These are phyloP conservation scores for Stegana nigrithorax DNA, from an alignment of 2,888 invertebrate genomes.

Conservation along the genomic window DNA sequence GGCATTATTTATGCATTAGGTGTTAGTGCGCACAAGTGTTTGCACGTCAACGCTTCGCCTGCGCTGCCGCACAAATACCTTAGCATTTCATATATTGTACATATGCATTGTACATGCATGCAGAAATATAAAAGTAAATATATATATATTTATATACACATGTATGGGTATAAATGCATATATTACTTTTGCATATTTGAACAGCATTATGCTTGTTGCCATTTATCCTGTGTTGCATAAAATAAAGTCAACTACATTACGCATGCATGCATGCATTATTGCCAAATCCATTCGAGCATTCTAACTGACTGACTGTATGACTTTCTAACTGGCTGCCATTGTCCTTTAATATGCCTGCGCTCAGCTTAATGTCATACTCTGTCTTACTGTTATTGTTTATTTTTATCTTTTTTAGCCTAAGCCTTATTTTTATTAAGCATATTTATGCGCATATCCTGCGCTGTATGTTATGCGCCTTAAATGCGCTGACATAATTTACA, in stretches of 20 bases:
- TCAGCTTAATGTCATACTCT: not conserved
- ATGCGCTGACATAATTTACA: not conserved
- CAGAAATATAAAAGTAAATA: not conserved
- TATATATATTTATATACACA: not conserved
- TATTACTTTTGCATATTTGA: conserved; percentile 50
- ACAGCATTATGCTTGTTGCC: conserved; percentile 39
- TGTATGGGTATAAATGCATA: conserved; percentile 29
- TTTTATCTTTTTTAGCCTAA: not conserved
- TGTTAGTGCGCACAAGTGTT: conserved; percentile 40
- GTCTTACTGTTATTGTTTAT: not conserved
- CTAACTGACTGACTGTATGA: conserved; percentile 13
- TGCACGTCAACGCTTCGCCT: conserved; percentile 27
- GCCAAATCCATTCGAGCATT: conserved; percentile 14
- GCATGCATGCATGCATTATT: conserved; percentile 12
- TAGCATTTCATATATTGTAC: conserved; percentile 8
- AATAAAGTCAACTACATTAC: conserved; percentile 16
- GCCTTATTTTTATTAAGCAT: conserved; percentile 5
- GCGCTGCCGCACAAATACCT: conserved; percentile 1
- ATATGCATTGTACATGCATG: not conserved
- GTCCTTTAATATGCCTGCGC: not conserved
- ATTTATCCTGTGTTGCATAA: conserved; percentile 43
- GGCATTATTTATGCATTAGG: conserved; percentile 58
- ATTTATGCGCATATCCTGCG: not conserved
- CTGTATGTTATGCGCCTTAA: not conserved
- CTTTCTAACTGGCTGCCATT: not conserved